These are phyloP conservation scores for Galeopsomyia nigrocyanea DNA, from an alignment of 2,888 invertebrate species.

Conservation along the genomic window DNA sequence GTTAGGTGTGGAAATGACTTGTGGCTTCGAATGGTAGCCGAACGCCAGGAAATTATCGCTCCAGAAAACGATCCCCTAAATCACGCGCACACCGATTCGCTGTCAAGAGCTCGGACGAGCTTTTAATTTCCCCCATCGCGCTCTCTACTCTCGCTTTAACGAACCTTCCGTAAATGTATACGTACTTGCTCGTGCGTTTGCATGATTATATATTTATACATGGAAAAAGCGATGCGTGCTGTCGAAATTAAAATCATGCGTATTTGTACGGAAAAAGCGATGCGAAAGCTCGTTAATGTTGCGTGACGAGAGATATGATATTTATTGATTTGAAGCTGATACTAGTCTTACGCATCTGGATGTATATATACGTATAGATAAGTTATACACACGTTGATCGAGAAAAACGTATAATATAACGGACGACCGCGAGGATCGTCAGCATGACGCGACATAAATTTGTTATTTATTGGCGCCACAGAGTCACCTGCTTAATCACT, in stretches of 20 bases:
- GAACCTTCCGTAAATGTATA: no score
- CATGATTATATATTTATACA: not conserved
- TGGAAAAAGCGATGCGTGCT: not conserved
- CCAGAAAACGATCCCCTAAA: constrained; percentile 62
- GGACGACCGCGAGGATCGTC: constrained; percentile 24
- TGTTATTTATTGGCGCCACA: constrained; percentile 43
- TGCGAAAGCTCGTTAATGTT: constrained; percentile 12
- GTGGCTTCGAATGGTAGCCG: constrained; percentile 62
- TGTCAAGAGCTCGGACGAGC: constrained; percentile 50
- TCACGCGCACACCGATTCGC: constrained; percentile 54
- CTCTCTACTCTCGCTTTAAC: no score
- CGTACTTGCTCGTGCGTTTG: no score
- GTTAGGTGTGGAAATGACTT: constrained; percentile 68
- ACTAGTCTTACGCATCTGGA: constrained; percentile 42
- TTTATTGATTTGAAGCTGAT: constrained; percentile 35
- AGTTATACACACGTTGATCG: not conserved
- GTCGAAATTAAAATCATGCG: constrained; percentile 36
- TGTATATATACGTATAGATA: constrained; percentile 31
- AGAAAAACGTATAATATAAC: not conserved
- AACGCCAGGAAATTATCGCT: constrained; percentile 63
- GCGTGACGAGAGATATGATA: constrained; percentile 5
- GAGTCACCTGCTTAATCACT: constrained; percentile 44
- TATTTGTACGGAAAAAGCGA: not conserved
- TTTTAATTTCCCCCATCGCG: constrained; percentile 52
- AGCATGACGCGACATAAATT: constrained; percentile 43